These are phyloP conservation scores for Nomada flava DNA, from an alignment of 2,888 invertebrate genomes.

Conservation along the genomic window DNA sequence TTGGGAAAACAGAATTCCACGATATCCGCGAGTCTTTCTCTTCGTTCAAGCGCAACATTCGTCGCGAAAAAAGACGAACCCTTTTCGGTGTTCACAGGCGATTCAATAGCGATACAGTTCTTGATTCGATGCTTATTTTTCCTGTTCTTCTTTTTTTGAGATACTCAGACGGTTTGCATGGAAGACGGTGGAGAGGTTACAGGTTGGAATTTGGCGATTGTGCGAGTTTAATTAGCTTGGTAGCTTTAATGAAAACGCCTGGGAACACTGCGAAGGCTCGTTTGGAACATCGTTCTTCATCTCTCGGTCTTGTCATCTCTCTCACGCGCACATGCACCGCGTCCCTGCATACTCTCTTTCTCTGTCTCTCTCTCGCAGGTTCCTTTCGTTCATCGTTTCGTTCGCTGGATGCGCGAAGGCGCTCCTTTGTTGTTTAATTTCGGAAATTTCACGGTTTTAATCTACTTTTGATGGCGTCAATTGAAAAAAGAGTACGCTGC, in stretches of 20 bases:
- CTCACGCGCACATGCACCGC: slow-evolving; percentile 34
- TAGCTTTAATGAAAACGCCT: slow-evolving; percentile 42
- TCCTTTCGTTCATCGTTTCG: slow-evolving; percentile 33
- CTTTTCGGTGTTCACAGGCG: slow-evolving; percentile 41
- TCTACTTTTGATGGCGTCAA: not conserved
- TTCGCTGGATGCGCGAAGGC: slow-evolving; percentile 5
- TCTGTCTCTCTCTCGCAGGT: slow-evolving; percentile 17
- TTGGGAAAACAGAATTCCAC: not conserved
- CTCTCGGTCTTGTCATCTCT: slow-evolving; percentile 54
- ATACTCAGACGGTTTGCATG: not conserved
- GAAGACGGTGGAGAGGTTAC: too few species aligned
- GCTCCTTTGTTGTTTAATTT: slow-evolving; percentile 5
- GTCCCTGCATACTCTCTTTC: slow-evolving; percentile 31
- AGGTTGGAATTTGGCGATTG: not conserved
- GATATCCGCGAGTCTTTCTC: slow-evolving; percentile 35
- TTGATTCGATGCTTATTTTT: not conserved
- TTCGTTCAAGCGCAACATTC: slow-evolving; percentile 38
- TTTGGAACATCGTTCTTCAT: slow-evolving; percentile 66
- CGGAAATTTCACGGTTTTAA: not conserved
- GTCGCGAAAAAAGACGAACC: slow-evolving; percentile 37
- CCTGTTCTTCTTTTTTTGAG: not conserved
- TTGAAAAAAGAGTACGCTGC: too few species aligned
- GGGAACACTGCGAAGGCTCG: slow-evolving; percentile 47
- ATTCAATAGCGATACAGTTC: not conserved
- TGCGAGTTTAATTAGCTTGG: slow-evolving; percentile 42